Percentiles rank a stretch among this genome's conserved stretches.
Conservation (phyloP, 2,113 vertebrate species). For the Rhineura floridana region DNA sequence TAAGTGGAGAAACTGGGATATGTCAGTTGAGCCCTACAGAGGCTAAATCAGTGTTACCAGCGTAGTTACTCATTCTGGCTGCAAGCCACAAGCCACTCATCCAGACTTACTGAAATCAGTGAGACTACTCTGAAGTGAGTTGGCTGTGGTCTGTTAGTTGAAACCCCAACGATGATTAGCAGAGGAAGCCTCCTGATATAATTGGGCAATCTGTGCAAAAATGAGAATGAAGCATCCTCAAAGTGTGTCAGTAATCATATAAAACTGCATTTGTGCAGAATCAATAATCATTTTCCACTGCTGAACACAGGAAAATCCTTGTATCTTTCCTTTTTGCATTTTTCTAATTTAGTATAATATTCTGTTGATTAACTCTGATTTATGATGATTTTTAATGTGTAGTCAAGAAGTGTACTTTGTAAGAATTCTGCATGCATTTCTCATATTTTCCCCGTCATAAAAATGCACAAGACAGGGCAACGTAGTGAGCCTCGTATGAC, state of each 20-base stretch:
- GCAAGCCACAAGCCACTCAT: not conserved
- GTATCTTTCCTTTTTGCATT: not conserved
- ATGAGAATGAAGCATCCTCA: not conserved
- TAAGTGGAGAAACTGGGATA: not conserved
- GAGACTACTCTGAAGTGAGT: not conserved
- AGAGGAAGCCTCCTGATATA: not conserved
- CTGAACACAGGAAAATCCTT: not conserved
- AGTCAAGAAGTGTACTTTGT: slow-evolving; percentile 4
- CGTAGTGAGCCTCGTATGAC: not conserved
- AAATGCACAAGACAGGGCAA: not conserved
- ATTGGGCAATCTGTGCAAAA: not conserved
- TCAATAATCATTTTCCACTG: not conserved
- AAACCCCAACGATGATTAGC: not conserved
- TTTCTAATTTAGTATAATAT: slow-evolving; percentile 5
- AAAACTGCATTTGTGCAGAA: not conserved
- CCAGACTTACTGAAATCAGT: not conserved
- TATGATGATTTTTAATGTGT: slow-evolving; percentile 14
- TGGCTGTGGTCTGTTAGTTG: not conserved
- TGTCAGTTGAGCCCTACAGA: not conserved
- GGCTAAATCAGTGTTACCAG: not conserved
- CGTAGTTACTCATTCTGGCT: not conserved
- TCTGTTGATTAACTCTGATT: not conserved
- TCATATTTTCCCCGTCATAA: slow-evolving; percentile 34
- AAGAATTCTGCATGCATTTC: slow-evolving; percentile 3
- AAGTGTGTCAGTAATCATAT: not conserved